phyloP scores from a whole-genome alignment of 2,797 vertebrate genomes.

The Molossus alvarezi region DNA sequence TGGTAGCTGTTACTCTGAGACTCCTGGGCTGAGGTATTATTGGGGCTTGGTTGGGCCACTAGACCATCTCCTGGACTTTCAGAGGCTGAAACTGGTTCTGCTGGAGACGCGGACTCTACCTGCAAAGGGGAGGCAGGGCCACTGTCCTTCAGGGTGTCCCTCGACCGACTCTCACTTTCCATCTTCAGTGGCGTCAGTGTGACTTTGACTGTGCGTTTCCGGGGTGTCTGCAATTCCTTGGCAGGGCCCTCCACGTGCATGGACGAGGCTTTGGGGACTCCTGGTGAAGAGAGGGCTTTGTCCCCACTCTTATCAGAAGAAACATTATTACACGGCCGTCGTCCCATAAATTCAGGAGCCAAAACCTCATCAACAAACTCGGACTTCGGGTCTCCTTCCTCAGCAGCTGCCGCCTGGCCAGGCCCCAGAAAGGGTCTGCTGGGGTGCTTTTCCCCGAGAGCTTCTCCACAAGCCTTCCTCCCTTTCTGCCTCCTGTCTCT shows the following conservation, averaged over 20 bases:
- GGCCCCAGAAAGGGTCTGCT: constrained; percentile 85
- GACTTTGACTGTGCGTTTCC: constrained; percentile 93
- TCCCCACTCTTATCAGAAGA: constrained; percentile 89
- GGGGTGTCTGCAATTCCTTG: constrained; percentile 91
- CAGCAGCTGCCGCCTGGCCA: constrained; percentile 75
- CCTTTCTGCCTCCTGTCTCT: constrained; percentile 90
- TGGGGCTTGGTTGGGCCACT: constrained; percentile 82
- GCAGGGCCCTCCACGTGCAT: constrained; percentile 88
- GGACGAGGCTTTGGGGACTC: constrained; percentile 85
- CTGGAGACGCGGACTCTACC: constrained; percentile 72
- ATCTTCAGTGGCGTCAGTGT: constrained; percentile 93
- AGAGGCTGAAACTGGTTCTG: constrained; percentile 80
- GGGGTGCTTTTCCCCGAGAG: constrained; percentile 90
- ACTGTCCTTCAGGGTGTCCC: constrained; percentile 83
- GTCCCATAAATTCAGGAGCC: constrained; percentile 89
- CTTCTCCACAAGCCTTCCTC: constrained; percentile 89
- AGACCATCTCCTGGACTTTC: constrained; percentile 82
- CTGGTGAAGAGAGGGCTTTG: constrained; percentile 87
- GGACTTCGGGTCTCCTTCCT: constrained; percentile 86
- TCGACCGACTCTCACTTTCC: constrained; percentile 91
- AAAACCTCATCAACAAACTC: constrained; percentile 87
- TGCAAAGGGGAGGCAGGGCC: constrained; percentile 80
- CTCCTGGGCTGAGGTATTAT: constrained; percentile 83
- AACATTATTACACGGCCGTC: constrained; percentile 88
- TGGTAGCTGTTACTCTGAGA: constrained; percentile 87